A percentile compares a stretch with the other conserved stretches of the same genome.
These are phyloP conservation scores for Danionella cerebrum DNA, from an alignment of 2,113 vertebrate species.

Conservation along the genomic window DNA sequence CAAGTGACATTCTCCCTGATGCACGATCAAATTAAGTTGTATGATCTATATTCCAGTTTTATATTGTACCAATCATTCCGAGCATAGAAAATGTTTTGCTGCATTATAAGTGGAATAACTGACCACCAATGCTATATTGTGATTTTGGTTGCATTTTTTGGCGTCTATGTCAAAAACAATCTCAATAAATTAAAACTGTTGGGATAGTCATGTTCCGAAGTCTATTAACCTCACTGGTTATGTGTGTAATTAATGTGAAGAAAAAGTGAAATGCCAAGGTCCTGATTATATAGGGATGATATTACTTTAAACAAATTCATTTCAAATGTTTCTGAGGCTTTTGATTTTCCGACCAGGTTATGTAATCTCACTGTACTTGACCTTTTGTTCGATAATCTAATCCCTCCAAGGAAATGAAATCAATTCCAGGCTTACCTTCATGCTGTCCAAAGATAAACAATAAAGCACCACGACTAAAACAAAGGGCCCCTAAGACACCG, in stretches of 20 bases:
- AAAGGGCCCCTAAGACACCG: not conserved
- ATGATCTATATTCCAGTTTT: no score
- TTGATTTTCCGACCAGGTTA: conserved; percentile 26
- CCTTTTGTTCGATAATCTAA: conserved; percentile 31
- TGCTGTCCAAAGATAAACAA: conserved; percentile 15
- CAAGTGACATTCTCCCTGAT: not conserved
- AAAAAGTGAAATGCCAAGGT: conserved; percentile 1
- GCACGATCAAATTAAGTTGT: not conserved
- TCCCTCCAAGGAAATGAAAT: conserved; percentile 25
- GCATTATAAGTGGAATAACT: no score
- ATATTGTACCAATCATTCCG: no score
- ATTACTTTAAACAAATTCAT: conserved; percentile 20
- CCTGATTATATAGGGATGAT: conserved; percentile 16
- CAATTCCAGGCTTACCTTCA: conserved; percentile 21
- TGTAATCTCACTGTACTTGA: conserved; percentile 21
- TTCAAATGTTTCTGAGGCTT: conserved; percentile 22
- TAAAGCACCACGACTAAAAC: not conserved
- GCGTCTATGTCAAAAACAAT: not conserved
- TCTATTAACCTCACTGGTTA: not conserved
- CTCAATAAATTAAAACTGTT: conserved; percentile 25
- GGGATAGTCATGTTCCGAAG: conserved; percentile 6
- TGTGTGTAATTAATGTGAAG: not conserved
- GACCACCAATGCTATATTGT: not conserved
- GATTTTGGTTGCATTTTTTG: no score
- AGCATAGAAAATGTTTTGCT: no score